A percentile compares a stretch with the other conserved stretches of the same genome.
These are phyloP conservation scores for Megalops cyprinoides DNA, from an alignment of 2,797 vertebrate genomes.

Conservation along the genomic window DNA sequence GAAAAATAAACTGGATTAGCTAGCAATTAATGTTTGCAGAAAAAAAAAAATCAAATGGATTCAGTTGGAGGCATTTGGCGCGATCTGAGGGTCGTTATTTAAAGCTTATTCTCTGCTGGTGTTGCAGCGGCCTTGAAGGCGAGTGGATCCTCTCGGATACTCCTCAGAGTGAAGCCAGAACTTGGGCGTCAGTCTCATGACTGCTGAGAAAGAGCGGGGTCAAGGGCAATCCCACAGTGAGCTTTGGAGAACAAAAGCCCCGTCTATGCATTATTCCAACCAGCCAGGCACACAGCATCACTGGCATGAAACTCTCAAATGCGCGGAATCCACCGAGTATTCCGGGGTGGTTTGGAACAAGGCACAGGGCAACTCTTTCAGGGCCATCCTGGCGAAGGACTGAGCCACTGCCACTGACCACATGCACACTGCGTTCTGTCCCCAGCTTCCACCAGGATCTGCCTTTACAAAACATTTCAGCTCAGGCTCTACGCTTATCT, in stretches of 20 bases:
- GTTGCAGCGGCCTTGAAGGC: background rate
- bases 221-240: conserved; percentile 68
- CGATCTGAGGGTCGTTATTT: background rate
- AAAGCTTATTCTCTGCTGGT: background rate
- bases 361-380: conserved; percentile 63
- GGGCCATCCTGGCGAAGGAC: conserved; percentile 54
- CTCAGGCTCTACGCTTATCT: background rate
- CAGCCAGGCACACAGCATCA: conserved; percentile 39
- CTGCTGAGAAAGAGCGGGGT: conserved; percentile 50
- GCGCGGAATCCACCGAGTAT: conserved; percentile 67
- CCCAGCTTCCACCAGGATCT: background rate
- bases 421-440: too few species aligned
- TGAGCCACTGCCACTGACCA: too few species aligned
- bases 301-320: conserved; percentile 57
- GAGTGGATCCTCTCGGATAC: conserved; percentile 29
- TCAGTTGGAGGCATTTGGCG: background rate
- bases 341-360: conserved; percentile 63
- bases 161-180: conserved; percentile 48
- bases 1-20: background rate
- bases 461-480: background rate
- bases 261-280: conserved; percentile 59
- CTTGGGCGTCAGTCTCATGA: conserved; percentile 68
- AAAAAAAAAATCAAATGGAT: background rate
- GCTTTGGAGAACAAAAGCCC: conserved; percentile 65
- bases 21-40: background rate